These are phyloP conservation scores for Brachyalestes nurse DNA, from an alignment of 2,797 vertebrate genomes.

Conservation along the genomic window DNA sequence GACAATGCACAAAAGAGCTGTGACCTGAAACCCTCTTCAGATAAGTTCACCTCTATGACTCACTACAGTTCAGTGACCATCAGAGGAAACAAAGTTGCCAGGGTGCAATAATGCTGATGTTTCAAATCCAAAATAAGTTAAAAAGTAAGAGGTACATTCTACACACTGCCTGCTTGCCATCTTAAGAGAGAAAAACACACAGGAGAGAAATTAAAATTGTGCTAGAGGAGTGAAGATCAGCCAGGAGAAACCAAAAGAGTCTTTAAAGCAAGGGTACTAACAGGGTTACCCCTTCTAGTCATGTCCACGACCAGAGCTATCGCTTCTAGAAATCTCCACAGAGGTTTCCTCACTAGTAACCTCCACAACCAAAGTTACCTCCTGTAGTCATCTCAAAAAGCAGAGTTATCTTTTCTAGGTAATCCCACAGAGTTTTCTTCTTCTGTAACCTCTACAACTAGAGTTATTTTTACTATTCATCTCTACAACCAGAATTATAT, in stretches of 20 bases:
- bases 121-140: conserved; percentile 15
- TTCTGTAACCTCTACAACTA: not conserved
- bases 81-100: conserved; percentile 33
- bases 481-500: too few species aligned
- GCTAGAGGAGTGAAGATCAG: not conserved
- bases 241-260: not conserved
- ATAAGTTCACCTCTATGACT: conserved; percentile 31
- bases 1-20: conserved; percentile 32
- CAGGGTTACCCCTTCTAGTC: not conserved
- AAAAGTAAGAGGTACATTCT: conserved; percentile 6
- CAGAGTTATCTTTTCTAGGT: too few species aligned
- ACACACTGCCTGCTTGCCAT: too few species aligned
- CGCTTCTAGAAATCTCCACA: not conserved
- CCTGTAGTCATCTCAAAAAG: too few species aligned
- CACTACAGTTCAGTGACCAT: not conserved
- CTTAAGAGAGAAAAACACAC: not conserved
- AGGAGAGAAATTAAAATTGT: not conserved
- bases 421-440: not conserved
- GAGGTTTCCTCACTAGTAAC: too few species aligned
- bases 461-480: too few species aligned
- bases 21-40: conserved; percentile 42
- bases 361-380: not conserved
- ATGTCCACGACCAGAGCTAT: not conserved
- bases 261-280: not conserved
- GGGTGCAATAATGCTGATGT: conserved; percentile 5